phyloP scores from a whole-genome alignment of 2,888 invertebrate species.

The Caenorhabditis sulstoni region DNA sequence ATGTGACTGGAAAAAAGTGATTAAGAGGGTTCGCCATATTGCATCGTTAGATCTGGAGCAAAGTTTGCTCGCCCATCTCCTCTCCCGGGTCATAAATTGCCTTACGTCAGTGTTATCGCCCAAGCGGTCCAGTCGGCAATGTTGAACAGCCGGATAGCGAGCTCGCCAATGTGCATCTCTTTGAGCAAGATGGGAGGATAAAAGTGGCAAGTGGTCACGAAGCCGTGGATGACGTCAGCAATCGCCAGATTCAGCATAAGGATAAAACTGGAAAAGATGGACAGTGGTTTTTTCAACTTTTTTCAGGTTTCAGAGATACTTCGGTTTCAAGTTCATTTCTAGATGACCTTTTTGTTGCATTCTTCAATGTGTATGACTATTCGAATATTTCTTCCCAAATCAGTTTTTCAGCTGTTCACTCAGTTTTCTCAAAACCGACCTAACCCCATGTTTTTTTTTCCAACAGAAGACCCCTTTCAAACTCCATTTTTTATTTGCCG shows the following conservation, averaged over 20 bases:
- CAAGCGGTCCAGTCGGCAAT: slow-evolving; percentile 81
- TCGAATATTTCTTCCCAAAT: no score
- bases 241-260: slow-evolving; percentile 79
- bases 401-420: no score
- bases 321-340: no score
- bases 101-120: slow-evolving; percentile 80
- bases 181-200: slow-evolving; percentile 78
- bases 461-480: no score
- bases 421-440: no score
- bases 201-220: slow-evolving; percentile 78
- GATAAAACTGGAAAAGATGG: slow-evolving; percentile 72
- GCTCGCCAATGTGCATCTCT: slow-evolving; percentile 69
- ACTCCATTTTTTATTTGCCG: no score
- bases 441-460: no score
- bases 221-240: slow-evolving; percentile 79
- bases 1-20: slow-evolving; percentile 72
- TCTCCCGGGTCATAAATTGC: slow-evolving; percentile 33
- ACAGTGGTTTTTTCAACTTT: background rate
- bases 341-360: no score
- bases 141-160: slow-evolving; percentile 77
- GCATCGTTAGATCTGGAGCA: background rate
- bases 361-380: no score
- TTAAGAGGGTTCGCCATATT: background rate
- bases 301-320: no score
- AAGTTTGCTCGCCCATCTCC: background rate